Evolutionary conservation across 2,113 vertebrate species (phyloP), one percentile per base, ranked within the genome.

Genomic region (Eira barbara): DNA sequence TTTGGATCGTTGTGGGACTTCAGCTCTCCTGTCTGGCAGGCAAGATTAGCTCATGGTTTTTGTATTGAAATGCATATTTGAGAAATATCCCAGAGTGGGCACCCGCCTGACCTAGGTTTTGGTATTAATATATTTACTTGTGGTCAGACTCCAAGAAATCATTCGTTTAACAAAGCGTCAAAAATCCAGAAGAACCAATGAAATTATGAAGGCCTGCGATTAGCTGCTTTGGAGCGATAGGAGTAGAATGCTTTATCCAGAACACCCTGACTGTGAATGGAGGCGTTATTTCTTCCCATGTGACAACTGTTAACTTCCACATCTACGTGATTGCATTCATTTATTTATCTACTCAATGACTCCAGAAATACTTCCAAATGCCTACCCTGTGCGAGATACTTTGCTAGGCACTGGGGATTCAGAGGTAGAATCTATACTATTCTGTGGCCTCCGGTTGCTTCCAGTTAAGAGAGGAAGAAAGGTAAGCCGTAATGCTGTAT

Each of bases 161-260:
- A 45, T 89, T 97, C 31, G 49, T 89, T 94, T 95, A 76, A 39
- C 47, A 47, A 95, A 95, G 3, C 71, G 15, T 91, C 84, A 81
- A 81, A 92, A 96, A 67, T 73, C 76, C 55, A 94, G 49, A 88
- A 11, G 59, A 94, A 11, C 65, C 82, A 25, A 85, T 61, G 47
- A 82, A 61, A 55, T 92, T 17, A 18, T 81, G 80, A 78, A 67
- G 4, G 6, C 25, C 71, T 55, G 36, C 61, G 27, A 71, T 81
- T 91, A 74, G 15, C 79, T 84, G 61, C 69, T 92, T 74, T 83
- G 39, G 42, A 80, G 14, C 12, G 55, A 47, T 59, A 61, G 36
- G 61, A 42, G 27, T 52, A 74, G 65, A 39, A 52, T 71, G 13
- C 34, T 79, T 65, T 67, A 57, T 67, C 42, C 59, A 39, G 49